Percentiles rank a stretch among this genome's conserved stretches.
Evolutionary conservation across 2,113 vertebrate species (phyloP).

Genomic region (Glaucidium brasilianum): DNA sequence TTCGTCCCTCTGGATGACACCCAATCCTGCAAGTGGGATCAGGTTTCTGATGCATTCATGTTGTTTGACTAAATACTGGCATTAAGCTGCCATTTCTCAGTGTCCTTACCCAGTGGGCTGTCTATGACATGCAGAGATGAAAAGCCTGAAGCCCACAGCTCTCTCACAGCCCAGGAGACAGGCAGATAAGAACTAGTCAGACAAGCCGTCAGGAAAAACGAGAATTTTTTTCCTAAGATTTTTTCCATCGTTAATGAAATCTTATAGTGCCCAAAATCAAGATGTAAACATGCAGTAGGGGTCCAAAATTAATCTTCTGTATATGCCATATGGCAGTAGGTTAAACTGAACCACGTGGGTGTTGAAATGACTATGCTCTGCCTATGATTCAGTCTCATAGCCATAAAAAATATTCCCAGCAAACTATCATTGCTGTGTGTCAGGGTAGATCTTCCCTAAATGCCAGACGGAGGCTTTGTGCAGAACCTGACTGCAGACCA

Average conservation of each 20-base stretch:
- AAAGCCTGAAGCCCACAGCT: neutral
- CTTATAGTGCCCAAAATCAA: neutral
- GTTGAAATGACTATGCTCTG: slow-evolving; percentile 15
- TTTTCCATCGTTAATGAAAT: neutral
- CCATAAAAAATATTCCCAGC: neutral
- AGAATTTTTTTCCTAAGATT: neutral
- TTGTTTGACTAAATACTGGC: neutral
- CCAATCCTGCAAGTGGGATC: neutral
- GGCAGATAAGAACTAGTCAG: neutral
- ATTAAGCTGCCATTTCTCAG: neutral
- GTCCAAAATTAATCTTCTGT: slow-evolving; percentile 1
- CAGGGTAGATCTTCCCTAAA: neutral
- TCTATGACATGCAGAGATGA: neutral
- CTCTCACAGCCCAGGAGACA: neutral
- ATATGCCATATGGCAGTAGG: neutral
- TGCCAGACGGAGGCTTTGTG: neutral
- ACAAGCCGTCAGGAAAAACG: neutral
- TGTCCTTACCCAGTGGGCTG: neutral
- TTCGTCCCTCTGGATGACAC: neutral
- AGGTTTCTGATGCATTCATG: neutral
- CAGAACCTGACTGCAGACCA: neutral
- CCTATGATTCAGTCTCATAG: neutral
- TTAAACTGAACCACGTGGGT: slow-evolving; percentile 33
- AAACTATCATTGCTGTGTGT: neutral
- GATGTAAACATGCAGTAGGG: neutral